These are phyloP conservation scores for Holotrichia oblita DNA, from an alignment of 1,140 invertebrate species.

Conservation along the genomic window DNA sequence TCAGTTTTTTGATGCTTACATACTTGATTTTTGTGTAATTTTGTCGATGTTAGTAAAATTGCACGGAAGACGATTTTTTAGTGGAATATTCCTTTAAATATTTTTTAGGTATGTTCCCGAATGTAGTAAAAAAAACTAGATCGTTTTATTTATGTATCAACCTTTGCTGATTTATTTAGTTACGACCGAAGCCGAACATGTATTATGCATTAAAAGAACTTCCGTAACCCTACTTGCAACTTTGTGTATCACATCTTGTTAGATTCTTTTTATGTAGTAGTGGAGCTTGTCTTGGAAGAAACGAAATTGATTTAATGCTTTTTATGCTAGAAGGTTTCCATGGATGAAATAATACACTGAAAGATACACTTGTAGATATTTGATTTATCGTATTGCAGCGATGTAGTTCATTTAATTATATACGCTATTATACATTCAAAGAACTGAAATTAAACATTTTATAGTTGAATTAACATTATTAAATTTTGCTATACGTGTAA, in stretches of 20 bases:
- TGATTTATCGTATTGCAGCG: too few species aligned
- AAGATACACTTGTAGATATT: too few species aligned
- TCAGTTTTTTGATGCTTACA: neutral
- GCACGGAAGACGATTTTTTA: too few species aligned
- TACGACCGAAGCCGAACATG: neutral
- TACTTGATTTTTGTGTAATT: neutral
- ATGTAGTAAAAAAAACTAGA: neutral
- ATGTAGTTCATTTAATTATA: too few species aligned
- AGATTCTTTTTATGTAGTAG: neutral
- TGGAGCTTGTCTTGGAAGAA: neutral
- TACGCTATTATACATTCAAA: too few species aligned
- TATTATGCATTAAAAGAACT: conserved; percentile 28
- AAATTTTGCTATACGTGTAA: too few species aligned
- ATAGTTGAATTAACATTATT: too few species aligned
- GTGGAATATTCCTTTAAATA: too few species aligned
- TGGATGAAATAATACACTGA: neutral
- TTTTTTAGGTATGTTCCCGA: too few species aligned
- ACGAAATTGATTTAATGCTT: conserved; percentile 5
- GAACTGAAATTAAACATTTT: too few species aligned
- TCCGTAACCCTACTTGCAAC: neutral
- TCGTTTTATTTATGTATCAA: too few species aligned
- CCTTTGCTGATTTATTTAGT: neutral
- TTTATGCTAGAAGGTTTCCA: conserved; percentile 5
- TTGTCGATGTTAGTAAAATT: neutral
- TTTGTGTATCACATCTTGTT: conserved; percentile 31